Percentiles rank a stretch among this genome's conserved stretches.
Evolutionary conservation across 1,140 invertebrate species (phyloP).

Genomic region (Drosophila prosaltans): DNA sequence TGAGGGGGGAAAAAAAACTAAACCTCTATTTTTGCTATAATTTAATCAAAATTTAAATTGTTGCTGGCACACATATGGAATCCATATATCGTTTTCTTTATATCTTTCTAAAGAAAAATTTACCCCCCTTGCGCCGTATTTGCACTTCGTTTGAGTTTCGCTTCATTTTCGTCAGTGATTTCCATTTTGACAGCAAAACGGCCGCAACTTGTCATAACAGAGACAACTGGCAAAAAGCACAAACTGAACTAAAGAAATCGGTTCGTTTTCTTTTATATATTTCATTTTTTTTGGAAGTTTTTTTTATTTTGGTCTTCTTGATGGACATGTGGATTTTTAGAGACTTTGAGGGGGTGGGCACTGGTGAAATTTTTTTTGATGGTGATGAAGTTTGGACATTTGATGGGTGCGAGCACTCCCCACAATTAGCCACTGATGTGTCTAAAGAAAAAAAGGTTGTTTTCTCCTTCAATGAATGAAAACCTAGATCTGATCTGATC

Average conservation of each 20-base stretch:
- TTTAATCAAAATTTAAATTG: conserved; percentile 58
- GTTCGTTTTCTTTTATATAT: no score
- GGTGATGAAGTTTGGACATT: conserved; percentile 34
- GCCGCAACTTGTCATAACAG: conserved; percentile 67
- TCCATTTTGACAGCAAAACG: conserved; percentile 52
- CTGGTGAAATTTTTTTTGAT: conserved; percentile 51
- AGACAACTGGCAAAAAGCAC: conserved; percentile 6
- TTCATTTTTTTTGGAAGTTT: no score
- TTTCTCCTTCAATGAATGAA: conserved; percentile 21
- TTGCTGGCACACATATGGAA: conserved; percentile 24
- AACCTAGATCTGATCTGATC: no score
- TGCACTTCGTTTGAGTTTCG: conserved; percentile 48
- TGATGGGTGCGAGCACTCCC: conserved; percentile 41
- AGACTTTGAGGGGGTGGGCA: conserved; percentile 20
- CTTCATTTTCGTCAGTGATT: conserved; percentile 23
- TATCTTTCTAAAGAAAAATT: conserved; percentile 29
- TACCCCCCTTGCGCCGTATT: conserved; percentile 23
- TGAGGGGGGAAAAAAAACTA: neutral
- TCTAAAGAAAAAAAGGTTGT: conserved; percentile 21
- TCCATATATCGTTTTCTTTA: conserved; percentile 26
- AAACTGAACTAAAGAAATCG: neutral
- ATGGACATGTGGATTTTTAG: conserved; percentile 41
- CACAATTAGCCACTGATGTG: conserved; percentile 55
- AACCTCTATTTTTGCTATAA: conserved; percentile 42
- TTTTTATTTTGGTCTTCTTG: conserved; percentile 22